Evolutionary conservation across 1,140 invertebrate genomes (phyloP), one percentile per base, ranked within the genome.

Genomic region (Apis dorsata): DNA sequence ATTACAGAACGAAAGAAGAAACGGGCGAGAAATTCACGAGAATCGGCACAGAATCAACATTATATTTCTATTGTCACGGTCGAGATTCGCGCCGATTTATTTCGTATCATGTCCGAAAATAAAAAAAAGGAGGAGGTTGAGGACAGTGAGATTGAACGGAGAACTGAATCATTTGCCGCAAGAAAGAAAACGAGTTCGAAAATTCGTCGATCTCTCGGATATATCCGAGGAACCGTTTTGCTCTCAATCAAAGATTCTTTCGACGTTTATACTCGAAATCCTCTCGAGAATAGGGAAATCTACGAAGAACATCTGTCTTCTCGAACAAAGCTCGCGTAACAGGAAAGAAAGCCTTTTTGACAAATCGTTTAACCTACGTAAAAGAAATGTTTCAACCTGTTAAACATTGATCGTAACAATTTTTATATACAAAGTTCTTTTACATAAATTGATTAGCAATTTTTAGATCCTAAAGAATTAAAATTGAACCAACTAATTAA

Each of bases 41-140:
- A 7, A 15, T 13, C 13, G 19, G 8, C 55, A 13, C 13, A 57
- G 59, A 62, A 51, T 19, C n/a, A 19, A 13, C 19, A 19, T 65
- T 34, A 55, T 65, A n/a, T 24, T n/a, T 55, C 19, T 34, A 55
- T 75, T 65, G 49, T 28, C 2, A 13, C 21, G 5, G 21, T 17
- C 8, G 24, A 19, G 19, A 55, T 21, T 49, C 62, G 49, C 51
- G 75, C 55, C 24, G 28, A 55, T 55, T 51, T 19, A 21, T 55
- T 77, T 66, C 75, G 72, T 44, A 15, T 10, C 60, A 15, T 5
- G 75, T 55, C 28, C 75, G 51, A 77, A 77, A 66, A 77, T 77
- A 77, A 77, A 77, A 66, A 66, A 55, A 66, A 15, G 62, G 7
- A 21, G 24, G 55, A 65, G n/a, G 17, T 44, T 2, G 2, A 76